phyloP scores from a whole-genome alignment of 2,888 invertebrate genomes.

The Eristalis tenax region DNA sequence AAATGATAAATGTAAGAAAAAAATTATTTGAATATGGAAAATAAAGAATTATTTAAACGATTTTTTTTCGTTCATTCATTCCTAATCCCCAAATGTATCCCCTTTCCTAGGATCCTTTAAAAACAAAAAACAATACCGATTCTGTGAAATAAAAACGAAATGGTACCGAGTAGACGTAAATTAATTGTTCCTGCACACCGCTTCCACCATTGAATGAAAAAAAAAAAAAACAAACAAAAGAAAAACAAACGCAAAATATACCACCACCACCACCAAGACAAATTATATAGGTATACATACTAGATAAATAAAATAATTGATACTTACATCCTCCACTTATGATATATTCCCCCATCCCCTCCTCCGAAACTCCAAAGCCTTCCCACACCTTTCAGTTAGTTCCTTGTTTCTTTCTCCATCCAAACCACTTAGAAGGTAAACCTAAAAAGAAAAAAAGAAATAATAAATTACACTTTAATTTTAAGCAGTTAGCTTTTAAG shows the following conservation, averaged over 20 bases:
- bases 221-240: conserved; percentile 58
- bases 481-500: conserved; percentile 72
- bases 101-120: background rate
- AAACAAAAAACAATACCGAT: background rate
- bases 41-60: conserved; percentile 19
- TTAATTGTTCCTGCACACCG: conserved; percentile 70
- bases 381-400: background rate
- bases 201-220: conserved; percentile 64
- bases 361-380: background rate
- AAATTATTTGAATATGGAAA: conserved; percentile 56
- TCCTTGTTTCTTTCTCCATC: conserved; percentile 46
- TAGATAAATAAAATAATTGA: conserved; percentile 54
- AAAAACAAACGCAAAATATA: conserved; percentile 45
- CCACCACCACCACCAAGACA: conserved; percentile 52
- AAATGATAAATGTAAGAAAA: conserved; percentile 52
- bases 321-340: conserved; percentile 16
- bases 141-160: conserved; percentile 3
- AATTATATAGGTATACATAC: conserved; percentile 62
- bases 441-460: conserved; percentile 22
- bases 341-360: conserved; percentile 2
- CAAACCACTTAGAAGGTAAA: conserved; percentile 46
- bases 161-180: conserved; percentile 19
- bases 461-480: conserved; percentile 70
- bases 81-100: conserved; percentile 2
- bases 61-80: conserved; percentile 38